Evolutionary conservation across 2,797 vertebrate species (phyloP).

Genomic region (Schizopygopsis malacanthus): DNA sequence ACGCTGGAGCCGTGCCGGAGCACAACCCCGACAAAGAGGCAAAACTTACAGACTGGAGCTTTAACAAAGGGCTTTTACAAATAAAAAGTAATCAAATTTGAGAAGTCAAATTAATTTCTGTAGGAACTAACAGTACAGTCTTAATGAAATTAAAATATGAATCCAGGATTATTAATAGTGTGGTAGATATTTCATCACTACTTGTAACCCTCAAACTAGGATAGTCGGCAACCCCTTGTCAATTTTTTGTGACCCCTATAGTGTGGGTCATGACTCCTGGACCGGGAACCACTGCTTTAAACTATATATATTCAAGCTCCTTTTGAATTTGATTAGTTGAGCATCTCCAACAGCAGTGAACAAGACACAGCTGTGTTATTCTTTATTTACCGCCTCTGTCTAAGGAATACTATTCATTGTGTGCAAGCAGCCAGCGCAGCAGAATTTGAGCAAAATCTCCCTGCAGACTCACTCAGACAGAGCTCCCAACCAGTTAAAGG

Average conservation of each 20-base stretch:
- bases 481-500: slow-evolving; percentile 40
- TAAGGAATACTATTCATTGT: not conserved
- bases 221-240: not conserved
- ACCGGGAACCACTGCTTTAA: not conserved
- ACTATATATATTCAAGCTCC: not conserved
- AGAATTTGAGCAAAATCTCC: not conserved
- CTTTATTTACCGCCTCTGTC: not conserved
- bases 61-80: not conserved
- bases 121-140: not conserved
- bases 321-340: not conserved
- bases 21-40: no score
- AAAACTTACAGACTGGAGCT: no score
- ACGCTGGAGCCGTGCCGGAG: no score
- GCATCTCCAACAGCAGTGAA: not conserved
- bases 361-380: not conserved
- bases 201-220: not conserved
- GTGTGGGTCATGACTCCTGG: not conserved
- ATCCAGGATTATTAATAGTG: not conserved
- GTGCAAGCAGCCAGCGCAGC: slow-evolving; percentile 4
- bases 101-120: not conserved
- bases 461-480: not conserved
- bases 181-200: not conserved
- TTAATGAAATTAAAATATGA: not conserved
- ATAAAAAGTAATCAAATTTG: not conserved
- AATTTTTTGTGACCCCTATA: not conserved